Evolutionary conservation across 2,797 vertebrate genomes (phyloP).

Genomic region (Nothura maculosa): DNA sequence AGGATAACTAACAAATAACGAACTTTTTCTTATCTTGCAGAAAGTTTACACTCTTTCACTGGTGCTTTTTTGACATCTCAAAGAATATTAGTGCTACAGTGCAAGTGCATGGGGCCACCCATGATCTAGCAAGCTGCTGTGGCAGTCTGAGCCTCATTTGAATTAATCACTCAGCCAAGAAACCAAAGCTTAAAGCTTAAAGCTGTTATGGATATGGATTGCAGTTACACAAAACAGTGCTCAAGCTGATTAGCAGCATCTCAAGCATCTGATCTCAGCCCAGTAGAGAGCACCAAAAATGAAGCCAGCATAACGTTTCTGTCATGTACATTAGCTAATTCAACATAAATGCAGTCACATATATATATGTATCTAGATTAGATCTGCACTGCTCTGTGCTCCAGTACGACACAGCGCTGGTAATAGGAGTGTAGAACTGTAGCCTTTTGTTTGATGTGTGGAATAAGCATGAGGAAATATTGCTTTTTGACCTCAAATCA

Average conservation of each 20-base stretch:
- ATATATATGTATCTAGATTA: not conserved
- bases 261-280: not conserved
- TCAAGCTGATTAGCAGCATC: not conserved
- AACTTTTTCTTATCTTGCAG: not conserved
- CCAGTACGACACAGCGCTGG: not conserved
- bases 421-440: not conserved
- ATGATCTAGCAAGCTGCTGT: not conserved
- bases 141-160: not conserved
- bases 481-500: not conserved
- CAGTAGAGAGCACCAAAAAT: not conserved
- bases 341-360: not conserved
- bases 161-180: not conserved
- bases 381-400: not conserved
- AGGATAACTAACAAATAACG: not conserved
- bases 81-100: fast-evolving
- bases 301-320: not conserved
- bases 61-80: not conserved
- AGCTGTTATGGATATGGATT: not conserved
- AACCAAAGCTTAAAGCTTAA: not conserved
- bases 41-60: not conserved
- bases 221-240: not conserved
- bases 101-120: fast-evolving
- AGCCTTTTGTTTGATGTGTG: fast-evolving
- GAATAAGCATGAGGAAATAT: not conserved
- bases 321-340: not conserved